phyloP scores from a whole-genome alignment of 2,797 vertebrate species.

The Neostethus bicornis region DNA sequence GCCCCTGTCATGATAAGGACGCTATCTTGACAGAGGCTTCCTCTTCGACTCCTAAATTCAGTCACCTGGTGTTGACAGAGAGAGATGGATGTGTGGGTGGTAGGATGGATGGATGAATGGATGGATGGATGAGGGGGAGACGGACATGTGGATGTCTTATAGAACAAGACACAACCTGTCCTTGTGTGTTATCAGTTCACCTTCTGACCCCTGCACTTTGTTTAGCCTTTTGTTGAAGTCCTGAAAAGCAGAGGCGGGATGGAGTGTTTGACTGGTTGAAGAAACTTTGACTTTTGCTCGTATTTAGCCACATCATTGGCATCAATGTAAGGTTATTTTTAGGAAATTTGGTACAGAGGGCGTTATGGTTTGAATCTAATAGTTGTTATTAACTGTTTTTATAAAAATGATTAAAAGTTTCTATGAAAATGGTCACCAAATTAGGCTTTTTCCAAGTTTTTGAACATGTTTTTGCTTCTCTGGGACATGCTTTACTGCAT shows the following conservation, averaged over 20 bases:
- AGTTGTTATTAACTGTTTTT: not conserved
- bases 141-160: slow-evolving; percentile 57
- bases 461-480: slow-evolving; percentile 22
- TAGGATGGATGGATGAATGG: slow-evolving; percentile 60
- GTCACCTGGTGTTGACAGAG: slow-evolving; percentile 69
- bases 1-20: slow-evolving; percentile 70
- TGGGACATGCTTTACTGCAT: slow-evolving; percentile 33
- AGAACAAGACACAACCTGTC: slow-evolving; percentile 69
- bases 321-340: not conserved
- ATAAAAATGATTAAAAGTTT: not conserved
- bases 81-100: slow-evolving; percentile 68
- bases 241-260: slow-evolving; percentile 9
- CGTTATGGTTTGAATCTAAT: not conserved
- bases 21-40: slow-evolving; percentile 80
- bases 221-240: slow-evolving; percentile 4
- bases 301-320: slow-evolving; percentile 1
- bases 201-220: slow-evolving; percentile 48
- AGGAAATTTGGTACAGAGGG: not conserved
- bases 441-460: slow-evolving; percentile 34
- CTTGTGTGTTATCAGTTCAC: slow-evolving; percentile 61
- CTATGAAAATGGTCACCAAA: slow-evolving; percentile 26
- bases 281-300: slow-evolving; percentile 9
- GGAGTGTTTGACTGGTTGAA: not conserved
- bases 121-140: slow-evolving; percentile 53
- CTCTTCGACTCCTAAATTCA: slow-evolving; percentile 64